Evolutionary conservation across 2,797 vertebrate genomes (phyloP).

Genomic region (Thamnophis elegans): DNA sequence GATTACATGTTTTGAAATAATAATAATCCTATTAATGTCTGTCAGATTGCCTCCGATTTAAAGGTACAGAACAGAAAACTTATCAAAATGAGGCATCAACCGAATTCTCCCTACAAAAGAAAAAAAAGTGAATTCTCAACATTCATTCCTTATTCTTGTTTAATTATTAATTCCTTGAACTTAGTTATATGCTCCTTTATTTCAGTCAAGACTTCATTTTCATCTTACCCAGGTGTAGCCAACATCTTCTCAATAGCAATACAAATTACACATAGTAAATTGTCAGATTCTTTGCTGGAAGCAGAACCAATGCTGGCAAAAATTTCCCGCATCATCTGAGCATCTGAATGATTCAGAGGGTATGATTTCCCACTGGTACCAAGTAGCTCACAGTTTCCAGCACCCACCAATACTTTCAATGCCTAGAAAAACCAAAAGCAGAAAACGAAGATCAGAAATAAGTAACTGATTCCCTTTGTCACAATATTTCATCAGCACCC

Average conservation of each 20-base stretch:
- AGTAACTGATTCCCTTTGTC: background rate
- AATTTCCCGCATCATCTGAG: conserved; percentile 90
- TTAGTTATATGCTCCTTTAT: background rate
- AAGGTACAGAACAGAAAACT: background rate
- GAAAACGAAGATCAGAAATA: background rate
- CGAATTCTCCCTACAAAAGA: background rate
- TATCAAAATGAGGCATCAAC: background rate
- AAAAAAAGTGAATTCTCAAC: background rate
- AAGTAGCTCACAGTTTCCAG: conserved; percentile 76
- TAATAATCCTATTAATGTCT: background rate
- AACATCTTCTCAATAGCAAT: conserved; percentile 84
- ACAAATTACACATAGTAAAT: conserved; percentile 81
- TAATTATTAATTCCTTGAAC: background rate
- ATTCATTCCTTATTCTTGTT: background rate
- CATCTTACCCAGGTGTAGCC: conserved; percentile 78
- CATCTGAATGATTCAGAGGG: conserved; percentile 78
- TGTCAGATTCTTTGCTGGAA: conserved; percentile 77
- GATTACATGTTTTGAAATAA: background rate
- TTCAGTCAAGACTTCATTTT: background rate
- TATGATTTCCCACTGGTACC: conserved; percentile 60
- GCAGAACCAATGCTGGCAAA: conserved; percentile 93
- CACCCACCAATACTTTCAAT: conserved; percentile 87
- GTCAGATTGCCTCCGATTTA: background rate
- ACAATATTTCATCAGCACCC: background rate
- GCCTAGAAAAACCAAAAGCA: conserved; percentile 67